A percentile compares a stretch with the other conserved stretches of the same genome.
These are phyloP conservation scores for Balearica regulorum DNA, from an alignment of 2,797 vertebrate genomes.

Conservation along the genomic window DNA sequence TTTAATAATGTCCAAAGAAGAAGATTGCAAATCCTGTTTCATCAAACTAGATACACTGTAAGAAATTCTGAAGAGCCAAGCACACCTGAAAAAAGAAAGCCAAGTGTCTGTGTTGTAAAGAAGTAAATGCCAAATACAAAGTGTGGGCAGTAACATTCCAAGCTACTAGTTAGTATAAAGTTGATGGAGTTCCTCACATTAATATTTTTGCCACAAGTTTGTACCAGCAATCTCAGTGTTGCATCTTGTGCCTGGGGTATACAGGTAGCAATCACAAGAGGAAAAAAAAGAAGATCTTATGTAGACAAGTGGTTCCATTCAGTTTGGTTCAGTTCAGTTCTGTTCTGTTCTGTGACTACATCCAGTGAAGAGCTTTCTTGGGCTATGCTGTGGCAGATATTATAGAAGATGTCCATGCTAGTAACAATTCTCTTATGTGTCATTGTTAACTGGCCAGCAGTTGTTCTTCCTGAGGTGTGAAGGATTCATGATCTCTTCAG, in stretches of 20 bases:
- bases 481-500: neutral
- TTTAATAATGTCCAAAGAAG: neutral
- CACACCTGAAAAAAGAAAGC: neutral
- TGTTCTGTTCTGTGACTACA: neutral
- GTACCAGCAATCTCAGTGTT: neutral
- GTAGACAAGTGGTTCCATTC: accelerated
- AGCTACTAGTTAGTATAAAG: neutral
- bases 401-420: neutral
- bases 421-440: neutral
- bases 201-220: neutral
- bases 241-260: neutral
- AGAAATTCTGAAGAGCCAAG: neutral
- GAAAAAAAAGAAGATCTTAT: neutral
- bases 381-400: neutral
- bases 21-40: neutral
- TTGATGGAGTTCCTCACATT: neutral
- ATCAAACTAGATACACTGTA: neutral
- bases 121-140: neutral
- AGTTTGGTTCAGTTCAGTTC: neutral
- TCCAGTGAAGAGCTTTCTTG: neutral
- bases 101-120: neutral
- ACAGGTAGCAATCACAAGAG: neutral
- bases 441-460: neutral
- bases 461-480: neutral
- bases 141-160: neutral